Conservation (phyloP, 2,113 vertebrate species). For the Vimba vimba region DNA sequence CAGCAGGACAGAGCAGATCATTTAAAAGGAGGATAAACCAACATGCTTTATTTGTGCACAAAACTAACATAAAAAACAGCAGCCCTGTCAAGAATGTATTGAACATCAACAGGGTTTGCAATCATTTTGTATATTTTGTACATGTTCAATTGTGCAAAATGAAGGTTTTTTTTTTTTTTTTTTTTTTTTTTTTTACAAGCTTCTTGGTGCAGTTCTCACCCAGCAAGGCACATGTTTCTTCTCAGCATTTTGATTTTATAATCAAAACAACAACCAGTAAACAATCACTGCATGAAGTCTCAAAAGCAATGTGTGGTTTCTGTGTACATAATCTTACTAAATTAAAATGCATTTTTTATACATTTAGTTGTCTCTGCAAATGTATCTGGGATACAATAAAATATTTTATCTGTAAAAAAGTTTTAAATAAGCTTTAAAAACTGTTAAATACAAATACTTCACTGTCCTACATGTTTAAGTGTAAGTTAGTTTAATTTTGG, state of each 20-base stretch:
- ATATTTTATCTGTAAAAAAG: too few relatives aligned
- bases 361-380: too few relatives aligned
- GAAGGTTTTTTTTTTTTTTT: background rate
- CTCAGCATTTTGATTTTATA: background rate
- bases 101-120: background rate
- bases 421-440: too few relatives aligned
- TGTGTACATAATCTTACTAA: background rate
- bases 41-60: background rate
- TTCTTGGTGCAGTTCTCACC: background rate
- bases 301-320: background rate
- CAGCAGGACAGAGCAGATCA: background rate
- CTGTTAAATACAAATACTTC: too few relatives aligned
- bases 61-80: background rate
- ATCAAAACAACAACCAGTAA: background rate
- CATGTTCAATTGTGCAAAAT: background rate
- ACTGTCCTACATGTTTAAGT: too few relatives aligned
- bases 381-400: too few relatives aligned
- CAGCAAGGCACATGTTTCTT: background rate
- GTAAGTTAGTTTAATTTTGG: too few relatives aligned
- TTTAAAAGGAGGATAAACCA: background rate
- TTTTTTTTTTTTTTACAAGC: background rate
- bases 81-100: background rate
- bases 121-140: background rate
- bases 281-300: background rate
- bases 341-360: too few relatives aligned